Evolutionary conservation across 2,113 vertebrate genomes (phyloP).

Genomic region (Sterna hirundo): DNA sequence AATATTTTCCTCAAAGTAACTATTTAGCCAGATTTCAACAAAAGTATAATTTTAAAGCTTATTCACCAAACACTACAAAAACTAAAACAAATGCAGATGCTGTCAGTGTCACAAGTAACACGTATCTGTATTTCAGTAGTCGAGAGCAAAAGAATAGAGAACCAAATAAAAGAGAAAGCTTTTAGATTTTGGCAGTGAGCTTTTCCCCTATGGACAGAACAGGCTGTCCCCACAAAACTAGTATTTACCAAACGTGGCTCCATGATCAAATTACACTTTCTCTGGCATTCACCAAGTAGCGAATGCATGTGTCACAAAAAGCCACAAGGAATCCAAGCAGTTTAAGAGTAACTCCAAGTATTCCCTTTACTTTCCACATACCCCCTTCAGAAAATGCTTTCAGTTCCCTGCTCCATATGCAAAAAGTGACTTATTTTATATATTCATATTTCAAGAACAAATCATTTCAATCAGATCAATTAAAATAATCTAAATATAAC

Average conservation of each 20-base stretch:
- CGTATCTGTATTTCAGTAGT: not conserved
- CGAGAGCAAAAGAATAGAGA: conserved; percentile 10
- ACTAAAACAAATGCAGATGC: not conserved
- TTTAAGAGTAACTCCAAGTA: conserved; percentile 20
- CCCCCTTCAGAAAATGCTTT: not conserved
- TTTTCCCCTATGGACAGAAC: conserved; percentile 65
- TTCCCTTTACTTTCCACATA: not conserved
- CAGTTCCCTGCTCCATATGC: not conserved
- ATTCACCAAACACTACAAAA: not conserved
- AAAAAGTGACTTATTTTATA: not conserved
- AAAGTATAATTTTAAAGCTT: not conserved
- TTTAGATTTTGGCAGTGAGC: conserved; percentile 42
- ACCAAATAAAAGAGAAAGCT: conserved; percentile 8
- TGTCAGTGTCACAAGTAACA: not conserved
- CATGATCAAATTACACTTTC: conserved; percentile 71
- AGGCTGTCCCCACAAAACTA: conserved; percentile 68
- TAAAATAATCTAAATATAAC: not conserved
- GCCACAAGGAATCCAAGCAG: conserved; percentile 61
- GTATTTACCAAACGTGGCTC: conserved; percentile 70
- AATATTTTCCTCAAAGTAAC: not conserved
- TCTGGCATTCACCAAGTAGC: conserved; percentile 46
- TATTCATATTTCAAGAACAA: not conserved
- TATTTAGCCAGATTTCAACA: not conserved
- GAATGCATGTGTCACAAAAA: conserved; percentile 59
- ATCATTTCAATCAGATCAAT: not conserved